Evolutionary conservation across 2,113 vertebrate genomes (phyloP).

Genomic region (Sylvietta virens): DNA sequence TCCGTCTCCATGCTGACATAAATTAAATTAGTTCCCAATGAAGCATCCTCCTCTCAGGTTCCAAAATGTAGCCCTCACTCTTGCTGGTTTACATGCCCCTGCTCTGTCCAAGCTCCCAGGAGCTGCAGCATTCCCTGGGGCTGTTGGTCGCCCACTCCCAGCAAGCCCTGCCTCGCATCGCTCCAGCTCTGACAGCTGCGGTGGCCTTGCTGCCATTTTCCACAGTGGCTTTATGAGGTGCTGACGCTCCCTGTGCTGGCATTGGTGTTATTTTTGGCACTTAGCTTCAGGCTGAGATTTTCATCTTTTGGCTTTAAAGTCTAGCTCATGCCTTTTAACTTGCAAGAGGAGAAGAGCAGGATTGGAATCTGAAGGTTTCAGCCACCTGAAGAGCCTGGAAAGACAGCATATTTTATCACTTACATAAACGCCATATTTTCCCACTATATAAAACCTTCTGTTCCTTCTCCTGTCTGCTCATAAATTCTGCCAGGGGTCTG

Average conservation of each 20-base stretch:
- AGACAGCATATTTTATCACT: conserved; percentile 37
- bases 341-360: background rate
- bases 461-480: background rate
- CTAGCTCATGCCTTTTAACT: conserved; percentile 29
- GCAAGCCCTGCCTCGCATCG: rapidly evolving
- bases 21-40: background rate
- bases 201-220: background rate
- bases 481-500: background rate
- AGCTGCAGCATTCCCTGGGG: rapidly evolving
- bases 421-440: background rate
- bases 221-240: background rate
- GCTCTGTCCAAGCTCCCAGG: background rate
- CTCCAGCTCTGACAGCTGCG: background rate
- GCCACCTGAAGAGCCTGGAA: conserved; percentile 20
- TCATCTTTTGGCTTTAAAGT: conserved; percentile 47
- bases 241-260: background rate
- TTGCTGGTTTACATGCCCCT: background rate
- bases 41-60: background rate
- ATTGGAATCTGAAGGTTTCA: background rate
- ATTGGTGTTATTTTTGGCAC: conserved; percentile 28
- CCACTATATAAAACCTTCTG: conserved; percentile 1
- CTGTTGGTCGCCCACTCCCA: background rate
- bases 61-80: background rate
- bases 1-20: background rate
- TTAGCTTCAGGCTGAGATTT: conserved; percentile 32